Percentiles rank a stretch among this genome's conserved stretches.
Evolutionary conservation across 2,797 vertebrate species (phyloP).

Genomic region (Astyanax mexicanus): DNA sequence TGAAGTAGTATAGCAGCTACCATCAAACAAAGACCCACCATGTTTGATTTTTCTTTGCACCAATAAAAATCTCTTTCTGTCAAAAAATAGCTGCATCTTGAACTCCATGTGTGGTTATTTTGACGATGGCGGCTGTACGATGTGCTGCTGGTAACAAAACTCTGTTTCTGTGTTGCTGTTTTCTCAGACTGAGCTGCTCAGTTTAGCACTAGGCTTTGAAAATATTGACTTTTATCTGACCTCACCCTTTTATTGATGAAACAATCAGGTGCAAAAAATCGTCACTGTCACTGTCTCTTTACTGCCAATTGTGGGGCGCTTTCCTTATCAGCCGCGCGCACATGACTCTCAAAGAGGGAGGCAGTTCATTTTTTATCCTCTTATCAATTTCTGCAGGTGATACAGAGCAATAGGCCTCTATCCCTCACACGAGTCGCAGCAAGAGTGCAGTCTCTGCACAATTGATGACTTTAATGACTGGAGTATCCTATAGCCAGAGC

Average conservation of each 20-base stretch:
- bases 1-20: too few species aligned
- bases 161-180: background rate
- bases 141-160: background rate
- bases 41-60: too few species aligned
- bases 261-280: conserved; percentile 54
- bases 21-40: too few species aligned
- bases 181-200: conserved; percentile 2
- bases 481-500: conserved; percentile 34
- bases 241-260: conserved; percentile 54
- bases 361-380: conserved; percentile 55
- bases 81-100: too few species aligned
- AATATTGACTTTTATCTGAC: conserved; percentile 53
- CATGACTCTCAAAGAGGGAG: conserved; percentile 38
- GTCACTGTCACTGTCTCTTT: conserved; percentile 47
- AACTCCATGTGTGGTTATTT: too few species aligned
- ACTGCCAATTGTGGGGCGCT: conserved; percentile 39
- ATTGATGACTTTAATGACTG: conserved; percentile 46
- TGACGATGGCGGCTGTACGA: background rate
- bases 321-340: conserved; percentile 55
- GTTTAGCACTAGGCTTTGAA: conserved; percentile 39
- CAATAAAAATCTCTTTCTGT: too few species aligned
- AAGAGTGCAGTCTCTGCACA: conserved; percentile 23
- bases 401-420: conserved; percentile 39
- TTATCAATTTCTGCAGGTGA: conserved; percentile 60
- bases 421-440: conserved; percentile 6